Evolutionary conservation across 2,113 vertebrate genomes (phyloP).

Genomic region (Ictalurus furcatus): DNA sequence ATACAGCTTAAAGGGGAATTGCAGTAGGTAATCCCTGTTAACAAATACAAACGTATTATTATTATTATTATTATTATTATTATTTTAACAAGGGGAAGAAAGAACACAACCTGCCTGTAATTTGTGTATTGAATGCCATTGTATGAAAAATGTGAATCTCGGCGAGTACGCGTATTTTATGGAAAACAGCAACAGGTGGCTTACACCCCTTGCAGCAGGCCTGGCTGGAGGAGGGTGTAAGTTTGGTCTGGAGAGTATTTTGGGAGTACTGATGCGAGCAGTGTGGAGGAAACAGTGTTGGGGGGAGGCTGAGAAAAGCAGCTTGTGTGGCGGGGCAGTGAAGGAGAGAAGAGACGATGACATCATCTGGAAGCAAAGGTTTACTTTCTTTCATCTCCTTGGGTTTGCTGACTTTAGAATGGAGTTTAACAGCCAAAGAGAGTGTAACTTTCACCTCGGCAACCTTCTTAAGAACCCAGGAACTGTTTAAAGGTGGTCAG

Average conservation of each 20-base stretch:
- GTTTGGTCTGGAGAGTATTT: slow-evolving; percentile 35
- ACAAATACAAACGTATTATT: no score
- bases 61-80: no score
- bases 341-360: slow-evolving; percentile 11
- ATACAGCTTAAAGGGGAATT: background rate
- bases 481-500: background rate
- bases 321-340: background rate
- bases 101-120: background rate
- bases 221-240: background rate
- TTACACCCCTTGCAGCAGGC: background rate
- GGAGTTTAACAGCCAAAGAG: background rate
- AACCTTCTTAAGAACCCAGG: background rate
- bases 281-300: background rate
- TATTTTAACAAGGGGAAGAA: background rate
- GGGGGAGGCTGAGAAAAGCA: background rate
- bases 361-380: background rate
- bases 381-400: slow-evolving; percentile 1
- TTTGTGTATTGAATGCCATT: background rate
- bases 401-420: background rate
- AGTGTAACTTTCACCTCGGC: background rate
- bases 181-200: background rate
- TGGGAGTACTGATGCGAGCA: slow-evolving; percentile 16
- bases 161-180: background rate
- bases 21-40: background rate
- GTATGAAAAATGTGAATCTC: background rate